Evolutionary conservation across 2,888 invertebrate species (phyloP), one percentile per base, ranked within the genome.

Genomic region (Auanema freiburgensis): DNA sequence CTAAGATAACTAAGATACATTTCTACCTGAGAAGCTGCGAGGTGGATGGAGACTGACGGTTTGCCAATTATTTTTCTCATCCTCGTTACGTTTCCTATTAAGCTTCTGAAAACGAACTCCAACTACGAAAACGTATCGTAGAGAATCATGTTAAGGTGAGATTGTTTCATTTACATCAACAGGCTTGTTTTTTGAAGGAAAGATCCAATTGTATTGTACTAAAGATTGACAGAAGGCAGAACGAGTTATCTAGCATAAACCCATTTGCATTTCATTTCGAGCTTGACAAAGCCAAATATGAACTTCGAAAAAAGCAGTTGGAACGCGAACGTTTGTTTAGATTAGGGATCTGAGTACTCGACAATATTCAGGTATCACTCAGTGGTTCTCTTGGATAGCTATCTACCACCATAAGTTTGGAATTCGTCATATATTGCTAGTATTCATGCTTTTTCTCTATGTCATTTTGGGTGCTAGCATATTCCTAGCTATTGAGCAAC

Each of bases 371-470:
- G 65, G 24, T 14, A 46, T 66, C 21, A 63, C 66, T 14, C 41
- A 51, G 46, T 68, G 68, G 68, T 46, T 68, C 10, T 44, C 65
- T 5, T 57, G 54, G 51, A 21, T 67, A 18, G 68, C 68, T 11
- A 25, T 40, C 18, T 63, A 67, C 46, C 68, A 68, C 44, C 68
- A 68, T 23, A 62, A 59, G 40, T 68, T 65, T 44, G 68, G 68
- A 16, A 63, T 68, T 42, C 66, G 68, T 14, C 68, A 68, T 41
- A 33, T 68, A 11, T 41, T 66, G 2, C 54, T 68, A 1, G 57
- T 68, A 16, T 14, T 46, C 2, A 25, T 59, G 43, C 50, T 68
- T 40, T 11, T 62, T 5, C 33, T 57, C 8, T 66, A 63, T 40
- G 51, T 62, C 1, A 44, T 66, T 42, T 18, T 59, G 12, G 68